Evolutionary conservation across 2,113 vertebrate species (phyloP), one percentile per base, ranked within the genome.

Genomic region (Thomomys bottae): DNA sequence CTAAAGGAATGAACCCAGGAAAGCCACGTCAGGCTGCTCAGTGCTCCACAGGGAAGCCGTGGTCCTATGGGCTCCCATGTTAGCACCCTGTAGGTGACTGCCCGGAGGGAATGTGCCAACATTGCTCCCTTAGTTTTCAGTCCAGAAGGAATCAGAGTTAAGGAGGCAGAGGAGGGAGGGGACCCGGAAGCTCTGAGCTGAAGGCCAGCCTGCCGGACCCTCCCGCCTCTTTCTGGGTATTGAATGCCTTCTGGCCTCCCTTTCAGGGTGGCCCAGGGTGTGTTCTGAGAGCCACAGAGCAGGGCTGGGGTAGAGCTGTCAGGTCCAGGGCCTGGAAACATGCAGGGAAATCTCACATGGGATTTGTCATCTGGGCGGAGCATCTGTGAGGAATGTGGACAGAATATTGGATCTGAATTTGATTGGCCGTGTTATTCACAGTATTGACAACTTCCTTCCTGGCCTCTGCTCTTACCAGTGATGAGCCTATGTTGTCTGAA

Each of bases 401-500:
- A 32, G 40, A 40, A 12, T 45, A 21, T 12, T 23, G 91, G 87
- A 72, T 77, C 83, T 85, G 59, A 91, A 82, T 42, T 66, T 88
- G 0, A 0, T 26, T 3, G 34, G 72, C 91, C 12, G 36, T 68
- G 49, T 84, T 49, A 12, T 78, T 81, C 92, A 40, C 68, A 30
- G 3, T 67, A 73, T 26, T 36, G 84, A 89, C 92, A 90, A 12
- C 93, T 93, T 94, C 94, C 95, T 96, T 96, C 93, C 91, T 76
- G 87, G 57, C 94, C 30, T 76, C 76, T 38, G 0, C 77, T 91
- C 94, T 54, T 91, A 89, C 88, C 88, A 26, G 84, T 75, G 91
- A 94, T 88, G 85, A 87, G 88, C 64, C 59, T 61, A 14, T 83
- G 68, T 94, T 94, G n/a, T 90, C 88, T 80, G 94, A 95, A 88